phyloP scores from a whole-genome alignment of 2,113 vertebrate genomes.

The Dolichallabes microphthalmus region DNA sequence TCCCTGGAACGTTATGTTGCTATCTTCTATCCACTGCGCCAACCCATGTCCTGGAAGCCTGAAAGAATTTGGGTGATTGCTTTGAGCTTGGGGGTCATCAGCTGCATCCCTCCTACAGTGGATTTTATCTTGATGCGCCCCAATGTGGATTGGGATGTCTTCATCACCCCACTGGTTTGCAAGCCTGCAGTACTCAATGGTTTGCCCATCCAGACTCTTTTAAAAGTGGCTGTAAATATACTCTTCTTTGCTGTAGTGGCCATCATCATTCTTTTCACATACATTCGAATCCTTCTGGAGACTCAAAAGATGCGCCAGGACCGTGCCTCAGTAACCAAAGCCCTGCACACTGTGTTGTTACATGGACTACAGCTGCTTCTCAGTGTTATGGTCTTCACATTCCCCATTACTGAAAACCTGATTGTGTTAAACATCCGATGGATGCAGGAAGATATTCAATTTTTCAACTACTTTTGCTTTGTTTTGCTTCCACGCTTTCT shows the following conservation, averaged over 20 bases:
- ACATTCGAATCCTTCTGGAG: constrained; percentile 69
- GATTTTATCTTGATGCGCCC: constrained; percentile 54
- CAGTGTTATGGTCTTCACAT: constrained; percentile 65
- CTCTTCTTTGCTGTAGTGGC: constrained; percentile 66
- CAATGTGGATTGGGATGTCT: constrained; percentile 16
- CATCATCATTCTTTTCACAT: constrained; percentile 69
- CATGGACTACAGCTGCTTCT: constrained; percentile 72
- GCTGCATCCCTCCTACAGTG: constrained; percentile 47
- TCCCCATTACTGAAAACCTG: constrained; percentile 61
- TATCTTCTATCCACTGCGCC: constrained; percentile 69
- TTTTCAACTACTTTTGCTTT: constrained; percentile 69
- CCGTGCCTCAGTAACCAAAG: constrained; percentile 62
- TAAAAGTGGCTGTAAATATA: constrained; percentile 53
- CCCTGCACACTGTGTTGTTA: constrained; percentile 71
- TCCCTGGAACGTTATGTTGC: constrained; percentile 75
- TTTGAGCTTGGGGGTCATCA: constrained; percentile 62
- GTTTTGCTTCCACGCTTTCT: constrained; percentile 69
- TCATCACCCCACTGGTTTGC: constrained; percentile 55
- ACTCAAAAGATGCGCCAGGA: constrained; percentile 67
- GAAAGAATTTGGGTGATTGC: constrained; percentile 68
- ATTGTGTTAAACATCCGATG: constrained; percentile 26
- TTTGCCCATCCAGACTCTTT: constrained; percentile 59
- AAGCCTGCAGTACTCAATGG: constrained; percentile 22
- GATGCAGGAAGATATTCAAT: constrained; percentile 57
- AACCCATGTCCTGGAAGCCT: constrained; percentile 62